Evolutionary conservation across 2,888 invertebrate genomes (phyloP).

Genomic region (Phyllotreta cruciferae): DNA sequence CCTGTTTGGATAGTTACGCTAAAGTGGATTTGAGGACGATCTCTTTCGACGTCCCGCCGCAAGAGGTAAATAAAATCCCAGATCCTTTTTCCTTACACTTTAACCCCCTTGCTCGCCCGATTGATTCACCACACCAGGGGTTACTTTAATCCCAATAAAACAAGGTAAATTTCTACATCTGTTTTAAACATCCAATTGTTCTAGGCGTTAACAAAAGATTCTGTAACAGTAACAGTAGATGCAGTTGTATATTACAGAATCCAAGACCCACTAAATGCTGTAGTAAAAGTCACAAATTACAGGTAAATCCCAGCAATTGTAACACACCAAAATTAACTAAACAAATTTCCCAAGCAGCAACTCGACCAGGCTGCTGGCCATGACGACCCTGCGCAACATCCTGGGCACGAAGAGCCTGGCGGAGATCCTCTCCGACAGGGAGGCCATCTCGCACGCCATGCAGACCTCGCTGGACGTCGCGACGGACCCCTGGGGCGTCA

Average conservation of each 20-base stretch:
- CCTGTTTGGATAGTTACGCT: conserved; percentile 91
- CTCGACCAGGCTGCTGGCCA: conserved; percentile 81
- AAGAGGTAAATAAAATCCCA: conserved; percentile 72
- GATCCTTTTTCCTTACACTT: neutral
- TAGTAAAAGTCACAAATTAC: conserved; percentile 77
- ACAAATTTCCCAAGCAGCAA: conserved; percentile 64
- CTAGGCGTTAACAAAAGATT: conserved; percentile 89
- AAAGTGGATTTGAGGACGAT: conserved; percentile 93
- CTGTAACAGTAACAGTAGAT: conserved; percentile 93
- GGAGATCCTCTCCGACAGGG: conserved; percentile 90
- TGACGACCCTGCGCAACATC: conserved; percentile 87
- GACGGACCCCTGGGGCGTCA: conserved; percentile 92
- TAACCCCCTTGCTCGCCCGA: neutral
- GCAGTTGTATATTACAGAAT: conserved; percentile 87
- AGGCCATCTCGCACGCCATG: conserved; percentile 91
- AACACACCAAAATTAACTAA: conserved; percentile 5
- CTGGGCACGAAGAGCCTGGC: conserved; percentile 90
- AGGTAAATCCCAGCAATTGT: conserved; percentile 60
- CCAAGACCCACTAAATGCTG: conserved; percentile 78
- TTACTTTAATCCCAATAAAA: neutral
- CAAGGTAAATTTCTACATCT: no score
- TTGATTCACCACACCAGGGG: neutral
- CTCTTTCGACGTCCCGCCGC: conserved; percentile 95
- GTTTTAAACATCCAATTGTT: conserved; percentile 32
- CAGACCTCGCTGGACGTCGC: conserved; percentile 84